Conservation (phyloP, 2,113 vertebrate species). For the Hydrochoerus hydrochaeris region DNA sequence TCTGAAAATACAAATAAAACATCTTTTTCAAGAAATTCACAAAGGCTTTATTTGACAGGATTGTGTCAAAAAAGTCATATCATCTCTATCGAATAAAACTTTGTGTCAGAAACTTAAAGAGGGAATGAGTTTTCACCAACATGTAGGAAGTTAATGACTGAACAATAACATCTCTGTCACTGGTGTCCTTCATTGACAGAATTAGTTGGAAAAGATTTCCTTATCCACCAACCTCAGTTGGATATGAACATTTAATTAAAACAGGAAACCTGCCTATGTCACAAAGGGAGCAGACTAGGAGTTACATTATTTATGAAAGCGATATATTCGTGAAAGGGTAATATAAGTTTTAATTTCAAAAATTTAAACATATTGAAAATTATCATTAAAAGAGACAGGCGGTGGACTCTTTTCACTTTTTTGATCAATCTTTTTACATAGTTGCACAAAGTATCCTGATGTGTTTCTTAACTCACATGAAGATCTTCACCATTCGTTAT, state of each 20-base stretch:
- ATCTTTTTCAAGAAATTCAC: slow-evolving; percentile 10
- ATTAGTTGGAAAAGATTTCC: neutral
- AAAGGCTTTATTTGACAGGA: neutral
- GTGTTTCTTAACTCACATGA: neutral
- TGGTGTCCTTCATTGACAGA: neutral
- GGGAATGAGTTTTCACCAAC: neutral
- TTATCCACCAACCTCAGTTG: neutral
- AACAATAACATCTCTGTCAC: neutral
- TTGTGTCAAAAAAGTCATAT: neutral
- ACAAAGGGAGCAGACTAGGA: neutral
- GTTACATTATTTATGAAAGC: neutral
- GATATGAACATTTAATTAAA: slow-evolving; percentile 28
- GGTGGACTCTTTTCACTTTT: neutral
- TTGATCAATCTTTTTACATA: neutral
- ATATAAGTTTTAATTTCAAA: slow-evolving; percentile 35
- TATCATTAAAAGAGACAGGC: neutral
- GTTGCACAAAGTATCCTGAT: neutral
- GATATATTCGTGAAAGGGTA: neutral
- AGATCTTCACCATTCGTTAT: neutral
- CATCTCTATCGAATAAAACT: neutral
- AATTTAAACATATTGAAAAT: slow-evolving; percentile 23
- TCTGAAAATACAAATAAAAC: slow-evolving; percentile 26
- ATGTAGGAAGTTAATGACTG: neutral
- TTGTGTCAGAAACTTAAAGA: neutral
- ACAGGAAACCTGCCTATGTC: neutral